Conservation (phyloP, 2,113 vertebrate genomes). For the Dromas ardeola region DNA sequence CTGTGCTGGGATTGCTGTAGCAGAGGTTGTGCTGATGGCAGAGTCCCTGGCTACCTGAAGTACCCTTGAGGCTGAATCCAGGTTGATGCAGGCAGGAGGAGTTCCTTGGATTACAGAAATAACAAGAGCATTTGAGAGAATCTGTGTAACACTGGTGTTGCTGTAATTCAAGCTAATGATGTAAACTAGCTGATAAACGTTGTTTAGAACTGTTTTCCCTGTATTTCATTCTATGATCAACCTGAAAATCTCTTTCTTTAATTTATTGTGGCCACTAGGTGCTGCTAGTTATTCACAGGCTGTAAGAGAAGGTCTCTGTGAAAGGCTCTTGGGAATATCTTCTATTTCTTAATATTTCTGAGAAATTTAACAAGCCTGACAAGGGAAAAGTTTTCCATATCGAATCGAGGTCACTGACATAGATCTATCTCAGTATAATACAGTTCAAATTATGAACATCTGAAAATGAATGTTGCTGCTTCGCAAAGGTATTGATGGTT, state of each 20-base stretch:
- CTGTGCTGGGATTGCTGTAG: not conserved
- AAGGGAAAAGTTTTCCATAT: not conserved
- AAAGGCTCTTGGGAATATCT: not conserved
- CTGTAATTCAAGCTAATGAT: not conserved
- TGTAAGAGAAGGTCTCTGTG: not conserved
- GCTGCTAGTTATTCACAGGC: constrained; percentile 54
- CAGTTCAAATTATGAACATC: not conserved
- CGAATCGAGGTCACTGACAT: not conserved
- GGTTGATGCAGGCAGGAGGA: not conserved
- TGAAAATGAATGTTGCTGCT: not conserved
- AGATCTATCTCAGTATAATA: not conserved
- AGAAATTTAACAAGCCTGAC: not conserved
- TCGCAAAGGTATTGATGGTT: not conserved
- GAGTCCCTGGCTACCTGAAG: not conserved
- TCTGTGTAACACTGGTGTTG: not conserved
- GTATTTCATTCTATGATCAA: not conserved
- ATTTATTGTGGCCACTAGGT: constrained; percentile 57
- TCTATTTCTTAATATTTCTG: not conserved
- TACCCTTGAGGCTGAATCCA: not conserved
- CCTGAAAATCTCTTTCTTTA: not conserved
- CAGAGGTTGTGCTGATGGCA: not conserved
- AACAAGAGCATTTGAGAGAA: not conserved
- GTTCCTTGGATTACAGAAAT: not conserved
- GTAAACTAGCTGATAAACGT: not conserved
- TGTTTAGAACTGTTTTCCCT: not conserved